A percentile compares a stretch with the other conserved stretches of the same genome.
phyloP scores from a whole-genome alignment of 2,113 vertebrate genomes.

The Varanus salvator region DNA sequence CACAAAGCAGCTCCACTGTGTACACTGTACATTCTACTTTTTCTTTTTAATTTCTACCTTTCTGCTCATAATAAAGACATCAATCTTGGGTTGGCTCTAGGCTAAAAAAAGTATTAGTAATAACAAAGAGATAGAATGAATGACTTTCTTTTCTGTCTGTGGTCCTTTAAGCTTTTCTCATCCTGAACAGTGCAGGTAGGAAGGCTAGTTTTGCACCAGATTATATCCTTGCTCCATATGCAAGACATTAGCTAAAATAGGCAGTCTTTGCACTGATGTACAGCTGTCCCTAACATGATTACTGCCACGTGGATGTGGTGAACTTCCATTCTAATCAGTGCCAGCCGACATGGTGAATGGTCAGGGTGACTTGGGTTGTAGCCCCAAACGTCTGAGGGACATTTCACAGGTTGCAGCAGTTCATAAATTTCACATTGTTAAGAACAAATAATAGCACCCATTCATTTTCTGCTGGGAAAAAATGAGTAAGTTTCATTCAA shows the following conservation, averaged over 20 bases:
- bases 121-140: constrained; percentile 53
- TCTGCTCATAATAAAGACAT: constrained; percentile 58
- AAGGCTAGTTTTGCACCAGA: constrained; percentile 22
- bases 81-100: constrained; percentile 48
- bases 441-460: constrained; percentile 2
- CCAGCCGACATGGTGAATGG: background rate
- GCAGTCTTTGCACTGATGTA: background rate
- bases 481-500: constrained; percentile 17
- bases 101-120: constrained; percentile 26
- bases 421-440: constrained; percentile 30
- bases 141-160: constrained; percentile 48
- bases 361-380: background rate
- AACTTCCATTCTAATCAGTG: background rate
- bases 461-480: constrained; percentile 43
- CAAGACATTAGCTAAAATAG: constrained; percentile 48
- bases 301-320: background rate
- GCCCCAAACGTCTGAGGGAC: background rate
- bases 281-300: background rate
- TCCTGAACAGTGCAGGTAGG: constrained; percentile 35
- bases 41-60: constrained; percentile 10
- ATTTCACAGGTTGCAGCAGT: background rate
- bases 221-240: constrained; percentile 43
- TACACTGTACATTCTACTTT: constrained; percentile 17
- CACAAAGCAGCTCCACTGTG: constrained; percentile 38
- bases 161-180: constrained; percentile 17